Base-by-base conservation (phyloP, 2,797 vertebrate species). In the Tenualosa thibaudeaui region DNA sequence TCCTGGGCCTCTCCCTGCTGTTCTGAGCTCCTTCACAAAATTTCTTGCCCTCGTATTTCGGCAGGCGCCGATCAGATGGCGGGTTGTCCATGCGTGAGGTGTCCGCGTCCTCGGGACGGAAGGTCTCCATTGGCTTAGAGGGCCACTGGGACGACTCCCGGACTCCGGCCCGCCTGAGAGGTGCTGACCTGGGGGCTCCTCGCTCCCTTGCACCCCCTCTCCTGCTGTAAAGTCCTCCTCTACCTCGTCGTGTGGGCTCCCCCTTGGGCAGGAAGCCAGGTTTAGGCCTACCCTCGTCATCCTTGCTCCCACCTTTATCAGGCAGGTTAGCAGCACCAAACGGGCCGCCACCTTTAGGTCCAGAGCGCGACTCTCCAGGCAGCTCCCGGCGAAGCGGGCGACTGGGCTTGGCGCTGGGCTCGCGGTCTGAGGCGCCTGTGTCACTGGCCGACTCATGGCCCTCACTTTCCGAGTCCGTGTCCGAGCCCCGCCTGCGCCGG, bases 401-500 rank as follows among this genome's bases (percentile, higher is more conserved):
- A 87, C 85, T 93, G 9, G 95, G 94, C 89, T 96, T 96, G 81
- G 93, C 86, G 88, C 94, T 95, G 3, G 97, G 97, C 88, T 99
- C 98, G 6, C 97, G 97, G 92, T 99, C 98, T 0, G 97, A 98
- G 4, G 97, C 96, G 53, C 97, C 96, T 0, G 97, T 98, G 86
- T 98, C 97, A 78, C 98, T 99, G 0, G 98, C 97, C 0, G 98
- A 99, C 92, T 99, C 98, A 84, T 97, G 96, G 40, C 97, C 95
- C 92, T 99, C 98, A 0, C 98, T 99, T 91, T 99, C 98, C 19
- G 98, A 98, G 89, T 99, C 98, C 0, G 98, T 99, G 93, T 99
- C 96, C 0, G 98, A 99, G 46, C 98, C 98, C 0, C 97, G 95
- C 50, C 98, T 97, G 0, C 98, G 93, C 9, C 98, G 93, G 5